These are phyloP conservation scores for Drosophila affinis DNA, from an alignment of 2,888 invertebrate species.

Conservation along the genomic window DNA sequence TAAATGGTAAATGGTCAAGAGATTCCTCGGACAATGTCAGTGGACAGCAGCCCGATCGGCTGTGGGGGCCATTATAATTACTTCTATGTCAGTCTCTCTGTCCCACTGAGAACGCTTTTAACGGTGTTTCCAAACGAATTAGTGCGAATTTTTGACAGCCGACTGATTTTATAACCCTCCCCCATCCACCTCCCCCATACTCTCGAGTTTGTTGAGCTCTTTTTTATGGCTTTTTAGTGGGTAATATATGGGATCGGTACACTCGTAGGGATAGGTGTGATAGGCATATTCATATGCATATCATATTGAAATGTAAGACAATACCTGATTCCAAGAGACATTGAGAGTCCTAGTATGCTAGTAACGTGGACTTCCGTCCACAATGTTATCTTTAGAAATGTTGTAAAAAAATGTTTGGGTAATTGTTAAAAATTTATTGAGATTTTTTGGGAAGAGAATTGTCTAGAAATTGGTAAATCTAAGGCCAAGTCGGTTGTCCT, in stretches of 20 bases:
- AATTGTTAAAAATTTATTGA: not conserved
- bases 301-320: not conserved
- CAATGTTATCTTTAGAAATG: not conserved
- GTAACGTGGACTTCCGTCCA: not conserved
- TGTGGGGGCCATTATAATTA: conserved; percentile 66
- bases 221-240: not conserved
- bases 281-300: not conserved
- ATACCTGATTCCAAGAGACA: not conserved
- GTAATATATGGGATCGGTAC: conserved; percentile 15
- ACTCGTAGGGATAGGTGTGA: not conserved
- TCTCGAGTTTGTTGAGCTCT: not conserved
- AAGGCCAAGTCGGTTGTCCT: not conserved
- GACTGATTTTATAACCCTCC: conserved; percentile 65
- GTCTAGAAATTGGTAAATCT: not conserved
- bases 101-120: conserved; percentile 46
- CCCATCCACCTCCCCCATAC: conserved; percentile 15
- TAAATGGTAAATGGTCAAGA: conserved; percentile 66
- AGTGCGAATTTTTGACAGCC: conserved; percentile 74
- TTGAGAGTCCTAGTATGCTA: not conserved
- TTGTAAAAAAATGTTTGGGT: not conserved
- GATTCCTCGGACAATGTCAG: conserved; percentile 44
- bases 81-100: conserved; percentile 31
- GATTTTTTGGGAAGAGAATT: not conserved
- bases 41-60: conserved; percentile 32
- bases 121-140: conserved; percentile 71